These are phyloP conservation scores for Fulica atra DNA, from an alignment of 2,113 vertebrate genomes.

Conservation along the genomic window DNA sequence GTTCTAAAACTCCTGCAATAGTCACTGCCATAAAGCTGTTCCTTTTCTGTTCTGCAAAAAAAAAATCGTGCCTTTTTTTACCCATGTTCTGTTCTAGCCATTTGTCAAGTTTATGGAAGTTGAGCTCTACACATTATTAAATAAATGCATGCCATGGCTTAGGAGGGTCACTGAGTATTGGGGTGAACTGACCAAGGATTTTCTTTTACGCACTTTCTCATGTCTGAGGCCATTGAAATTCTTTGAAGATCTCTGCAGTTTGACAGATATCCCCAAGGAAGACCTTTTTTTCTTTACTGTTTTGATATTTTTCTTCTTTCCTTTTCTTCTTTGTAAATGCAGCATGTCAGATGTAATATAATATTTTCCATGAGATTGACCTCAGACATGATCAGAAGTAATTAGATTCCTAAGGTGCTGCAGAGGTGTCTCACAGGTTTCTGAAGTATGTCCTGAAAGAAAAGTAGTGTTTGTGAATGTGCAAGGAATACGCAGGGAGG, in stretches of 20 bases:
- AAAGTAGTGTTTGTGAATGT: neutral
- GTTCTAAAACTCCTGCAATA: slow-evolving; percentile 17
- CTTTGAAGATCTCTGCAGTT: slow-evolving; percentile 64
- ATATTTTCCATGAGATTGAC: slow-evolving; percentile 56
- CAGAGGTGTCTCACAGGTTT: neutral
- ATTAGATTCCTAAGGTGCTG: slow-evolving; percentile 64
- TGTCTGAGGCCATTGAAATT: slow-evolving; percentile 72
- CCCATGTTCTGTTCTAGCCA: neutral
- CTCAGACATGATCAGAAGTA: slow-evolving; percentile 66
- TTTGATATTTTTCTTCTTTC: slow-evolving; percentile 65
- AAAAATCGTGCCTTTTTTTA: slow-evolving; percentile 34
- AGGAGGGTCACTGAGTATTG: slow-evolving; percentile 60
- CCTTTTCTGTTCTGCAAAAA: slow-evolving; percentile 57
- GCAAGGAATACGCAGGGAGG: neutral
- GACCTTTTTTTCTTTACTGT: slow-evolving; percentile 45
- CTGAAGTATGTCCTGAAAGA: neutral
- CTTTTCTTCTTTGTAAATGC: slow-evolving; percentile 68
- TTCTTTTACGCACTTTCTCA: slow-evolving; percentile 33
- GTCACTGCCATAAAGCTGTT: slow-evolving; percentile 38
- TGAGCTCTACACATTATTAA: slow-evolving; percentile 67
- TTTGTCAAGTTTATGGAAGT: slow-evolving; percentile 73
- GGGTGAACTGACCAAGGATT: slow-evolving; percentile 61
- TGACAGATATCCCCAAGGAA: slow-evolving; percentile 74
- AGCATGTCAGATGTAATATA: slow-evolving; percentile 58
- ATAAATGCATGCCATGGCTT: slow-evolving; percentile 61